Evolutionary conservation across 2,888 invertebrate species (phyloP).

Genomic region (Pyrgus malvae): DNA sequence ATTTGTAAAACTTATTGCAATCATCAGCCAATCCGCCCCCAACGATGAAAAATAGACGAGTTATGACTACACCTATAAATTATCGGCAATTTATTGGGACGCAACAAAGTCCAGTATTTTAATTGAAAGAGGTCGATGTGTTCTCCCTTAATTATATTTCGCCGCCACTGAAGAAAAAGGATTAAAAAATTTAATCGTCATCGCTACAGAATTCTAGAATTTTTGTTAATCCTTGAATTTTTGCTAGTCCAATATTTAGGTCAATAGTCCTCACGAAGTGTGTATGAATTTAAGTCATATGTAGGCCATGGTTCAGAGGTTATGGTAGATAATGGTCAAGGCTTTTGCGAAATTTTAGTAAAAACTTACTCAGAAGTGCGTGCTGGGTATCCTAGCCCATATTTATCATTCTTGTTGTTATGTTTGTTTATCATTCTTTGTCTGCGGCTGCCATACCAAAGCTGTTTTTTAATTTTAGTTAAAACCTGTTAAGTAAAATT

Average conservation of each 20-base stretch:
- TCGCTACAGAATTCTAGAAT: slow-evolving; percentile 10
- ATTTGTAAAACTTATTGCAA: slow-evolving; percentile 4
- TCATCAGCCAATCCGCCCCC: slow-evolving; percentile 31
- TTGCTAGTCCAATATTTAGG: neutral
- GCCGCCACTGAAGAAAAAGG: slow-evolving; percentile 21
- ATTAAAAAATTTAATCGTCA: slow-evolving; percentile 14
- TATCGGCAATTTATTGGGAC: slow-evolving; percentile 38
- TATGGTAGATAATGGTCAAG: no score
- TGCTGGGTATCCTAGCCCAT: no score
- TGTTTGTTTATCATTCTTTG: no score
- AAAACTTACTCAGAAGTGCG: no score
- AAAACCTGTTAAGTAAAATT: no score
- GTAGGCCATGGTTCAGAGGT: no score
- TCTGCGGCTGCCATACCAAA: no score
- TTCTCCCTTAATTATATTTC: slow-evolving; percentile 22
- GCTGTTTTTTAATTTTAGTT: no score
- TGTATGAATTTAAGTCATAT: no score
- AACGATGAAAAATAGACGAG: slow-evolving; percentile 35
- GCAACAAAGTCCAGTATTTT: slow-evolving; percentile 39
- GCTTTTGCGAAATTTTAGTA: no score
- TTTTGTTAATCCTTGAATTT: neutral
- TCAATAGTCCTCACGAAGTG: no score
- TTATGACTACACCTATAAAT: slow-evolving; percentile 33
- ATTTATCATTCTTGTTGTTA: no score
- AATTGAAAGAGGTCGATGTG: slow-evolving; percentile 33